Evolutionary conservation across 2,888 invertebrate genomes (phyloP), one percentile per base, ranked within the genome.

Genomic region (Euzetes globulus): DNA sequence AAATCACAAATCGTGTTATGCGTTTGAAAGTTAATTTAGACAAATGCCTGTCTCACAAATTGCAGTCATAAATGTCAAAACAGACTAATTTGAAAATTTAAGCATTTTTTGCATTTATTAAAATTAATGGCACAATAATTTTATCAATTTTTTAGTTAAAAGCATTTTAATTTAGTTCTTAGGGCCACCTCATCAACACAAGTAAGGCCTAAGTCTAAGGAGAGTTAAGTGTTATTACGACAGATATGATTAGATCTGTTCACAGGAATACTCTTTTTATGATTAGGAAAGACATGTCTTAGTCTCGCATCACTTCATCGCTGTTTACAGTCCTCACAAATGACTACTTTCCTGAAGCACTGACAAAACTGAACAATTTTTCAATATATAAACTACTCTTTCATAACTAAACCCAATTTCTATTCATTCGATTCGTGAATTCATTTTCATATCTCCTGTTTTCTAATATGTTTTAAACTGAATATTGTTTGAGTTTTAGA

Each of bases 221-320:
- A 41, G 41, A 41, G 13, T 33, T 19, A 25, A 25, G 60, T 25
- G 29, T 15, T 15, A 60, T 63, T 33, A 63, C 27, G 63, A 63
- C 63, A 27, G 27, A 15, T 27, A 63, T 63, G 37, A 63, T 63
- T 63, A 63, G 29, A 29, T 25, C 17, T 17, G 4, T 25, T 22
- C 17, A 63, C n/a, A 63, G 27, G 11, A 41, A 41, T 41, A n/a
- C 60, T 15, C 60, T 29, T 33, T 63, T 63, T 63, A 33, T 63
- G 33, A 63, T 63, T 63, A 17, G 29, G 17, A 17, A 63, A 63
- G 63, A 63, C 63, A 29, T 37, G 29, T 63, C 63, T 63, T 33
- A 63, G 33, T 29, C 33, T 33, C 17, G 17, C 29, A 63, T 63
- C 63, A 37, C 17, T 22, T 19, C 17, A 55, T 22, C 19, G 4